A percentile compares a stretch with the other conserved stretches of the same genome.
phyloP scores from a whole-genome alignment of 2,888 invertebrate genomes.

The Dynastes grantii region DNA sequence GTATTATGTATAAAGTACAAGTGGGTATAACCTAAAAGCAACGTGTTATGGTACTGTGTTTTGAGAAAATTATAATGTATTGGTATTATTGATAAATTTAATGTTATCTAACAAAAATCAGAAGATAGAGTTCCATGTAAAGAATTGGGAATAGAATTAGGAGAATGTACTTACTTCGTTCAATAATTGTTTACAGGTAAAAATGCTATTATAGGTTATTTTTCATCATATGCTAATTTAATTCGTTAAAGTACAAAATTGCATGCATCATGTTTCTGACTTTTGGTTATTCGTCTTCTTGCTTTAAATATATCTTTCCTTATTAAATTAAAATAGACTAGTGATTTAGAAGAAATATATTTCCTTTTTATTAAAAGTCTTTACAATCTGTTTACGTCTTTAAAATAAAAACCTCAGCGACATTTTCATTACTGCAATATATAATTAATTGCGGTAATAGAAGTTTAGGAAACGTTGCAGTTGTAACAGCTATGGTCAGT shows the following conservation, averaged over 20 bases:
- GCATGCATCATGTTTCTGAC: background rate
- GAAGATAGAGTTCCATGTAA: background rate
- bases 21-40: slow-evolving; percentile 41
- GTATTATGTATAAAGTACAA: no score
- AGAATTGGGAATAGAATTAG: background rate
- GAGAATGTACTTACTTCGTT: slow-evolving; percentile 4
- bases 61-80: background rate
- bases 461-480: no score
- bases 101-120: background rate
- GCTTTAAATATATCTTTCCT: no score
- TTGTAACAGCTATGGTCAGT: no score
- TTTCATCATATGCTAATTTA: slow-evolving; percentile 21
- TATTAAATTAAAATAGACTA: no score
- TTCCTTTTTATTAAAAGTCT: no score
- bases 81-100: background rate
- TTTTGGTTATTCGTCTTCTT: background rate
- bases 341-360: no score
- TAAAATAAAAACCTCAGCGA: no score
- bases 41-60: background rate
- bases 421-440: no score
- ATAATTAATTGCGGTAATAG: no score
- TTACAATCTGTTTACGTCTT: no score
- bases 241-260: background rate
- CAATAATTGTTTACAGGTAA: slow-evolving; percentile 20
- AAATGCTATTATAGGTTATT: slow-evolving; percentile 25